These are phyloP conservation scores for Phenganax subtilis DNA, from an alignment of 92 coral and sea anemone genomes.

Conservation along the genomic window DNA sequence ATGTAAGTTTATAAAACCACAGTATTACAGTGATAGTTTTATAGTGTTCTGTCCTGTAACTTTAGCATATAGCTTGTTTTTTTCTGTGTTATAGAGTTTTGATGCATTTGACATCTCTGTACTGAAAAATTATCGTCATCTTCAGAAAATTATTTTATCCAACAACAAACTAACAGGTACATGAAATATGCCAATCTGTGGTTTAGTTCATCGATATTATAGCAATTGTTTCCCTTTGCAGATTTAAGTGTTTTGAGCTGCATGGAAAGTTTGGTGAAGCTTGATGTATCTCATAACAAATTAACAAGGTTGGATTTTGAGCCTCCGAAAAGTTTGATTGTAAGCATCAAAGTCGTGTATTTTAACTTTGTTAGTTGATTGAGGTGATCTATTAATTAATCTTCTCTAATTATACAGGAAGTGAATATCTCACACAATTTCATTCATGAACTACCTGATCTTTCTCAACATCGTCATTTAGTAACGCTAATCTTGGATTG, in stretches of 20 bases:
- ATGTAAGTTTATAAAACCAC: constrained; percentile 49
- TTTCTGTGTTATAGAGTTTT: constrained; percentile 54
- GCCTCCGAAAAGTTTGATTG: constrained; percentile 84
- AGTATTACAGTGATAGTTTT: not conserved
- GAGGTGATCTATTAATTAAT: not conserved
- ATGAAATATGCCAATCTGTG: not conserved
- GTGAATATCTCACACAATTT: constrained; percentile 75
- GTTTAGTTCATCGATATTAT: not conserved
- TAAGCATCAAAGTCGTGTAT: constrained; percentile 26
- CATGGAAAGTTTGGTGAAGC: constrained; percentile 71
- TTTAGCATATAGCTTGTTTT: not conserved
- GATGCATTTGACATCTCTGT: constrained; percentile 64
- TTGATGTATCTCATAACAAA: constrained; percentile 85
- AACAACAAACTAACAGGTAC: constrained; percentile 84
- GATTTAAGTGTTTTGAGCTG: constrained; percentile 81
- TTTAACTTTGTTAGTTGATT: not conserved
- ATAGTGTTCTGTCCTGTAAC: not conserved
- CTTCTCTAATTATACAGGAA: constrained; percentile 48
- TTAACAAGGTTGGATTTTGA: constrained; percentile 72
- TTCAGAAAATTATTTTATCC: constrained; percentile 78
- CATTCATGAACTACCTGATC: constrained; percentile 68
- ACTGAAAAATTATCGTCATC: constrained; percentile 61
- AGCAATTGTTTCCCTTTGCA: constrained; percentile 15
- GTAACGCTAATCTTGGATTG: constrained; percentile 64
- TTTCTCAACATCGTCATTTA: constrained; percentile 69